Evolutionary conservation across 92 coral and sea anemone genomes (phyloP), one percentile per base, ranked within the genome.

Genomic region (Metridium senile): DNA sequence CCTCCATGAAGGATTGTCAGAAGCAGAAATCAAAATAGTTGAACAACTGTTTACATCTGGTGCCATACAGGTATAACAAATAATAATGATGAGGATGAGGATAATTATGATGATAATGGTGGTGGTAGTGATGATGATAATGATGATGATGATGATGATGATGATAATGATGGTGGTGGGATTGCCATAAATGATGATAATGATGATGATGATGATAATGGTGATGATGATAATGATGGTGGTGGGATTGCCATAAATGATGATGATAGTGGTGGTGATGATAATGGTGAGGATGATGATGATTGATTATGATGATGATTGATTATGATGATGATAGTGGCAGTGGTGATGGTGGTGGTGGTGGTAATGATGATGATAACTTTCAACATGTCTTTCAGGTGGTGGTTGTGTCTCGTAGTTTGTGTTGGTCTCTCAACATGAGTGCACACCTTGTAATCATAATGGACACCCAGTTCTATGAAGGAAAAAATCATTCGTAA

Each of bases 401-500:
- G 31, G 93, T 92, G 71, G 93, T 95, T 66, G 99, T 95, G 39
- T 87, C 97, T 26, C 97, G 99, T 73, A 92, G 90, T 75, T 86
- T 95, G 47, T 88, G 97, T 53, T 91, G 97, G 99, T 90, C 99
- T 11, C 88, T 95, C 51, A 89, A 89, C 82, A 88, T 92, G 86
- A 93, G 73, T n/a, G 91, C 97, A 26, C 99, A 95, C 21, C 79
- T 95, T 29, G 99, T 89, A 56, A 85, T 95, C 31, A 89, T 95
- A 57, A 87, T 93, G 93, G 99, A 95, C 80, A 92, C 97, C 3
- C 99, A 95, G 80, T 92, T 93, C 87, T 95, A 95, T 23, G 99
- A 95, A 70, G 99, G 99, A 22, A 95, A 95, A 82, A 95, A 86
- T 47, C 99, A 95, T 63, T 87, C 99, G 99, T 95, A 81, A 95